Conservation (phyloP, 23 tunicate genomes). For the Aplidium turbinatum region DNA sequence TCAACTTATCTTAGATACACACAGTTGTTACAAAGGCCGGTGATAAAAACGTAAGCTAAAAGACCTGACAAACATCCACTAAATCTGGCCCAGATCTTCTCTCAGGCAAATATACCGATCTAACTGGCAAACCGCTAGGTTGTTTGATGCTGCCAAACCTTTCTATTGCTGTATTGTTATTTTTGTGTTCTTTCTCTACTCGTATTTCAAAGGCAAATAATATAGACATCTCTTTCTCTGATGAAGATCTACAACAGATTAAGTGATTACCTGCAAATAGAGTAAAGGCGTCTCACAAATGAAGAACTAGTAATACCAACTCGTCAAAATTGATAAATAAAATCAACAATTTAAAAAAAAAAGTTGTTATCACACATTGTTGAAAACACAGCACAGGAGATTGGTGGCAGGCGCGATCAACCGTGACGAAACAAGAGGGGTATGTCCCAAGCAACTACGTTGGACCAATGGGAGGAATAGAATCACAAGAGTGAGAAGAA, state of each 20-base stretch:
- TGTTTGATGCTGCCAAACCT: background rate
- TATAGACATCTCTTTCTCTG: too few species aligned
- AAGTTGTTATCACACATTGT: background rate
- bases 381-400: constrained; percentile 36
- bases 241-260: too few species aligned
- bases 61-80: background rate
- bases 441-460: constrained; percentile 80
- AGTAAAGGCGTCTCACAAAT: too few species aligned
- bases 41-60: too few species aligned
- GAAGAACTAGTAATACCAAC: too few species aligned
- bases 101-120: too few species aligned
- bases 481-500: constrained; percentile 51
- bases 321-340: background rate
- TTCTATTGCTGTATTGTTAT: background rate
- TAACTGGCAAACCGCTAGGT: background rate
- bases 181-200: too few species aligned
- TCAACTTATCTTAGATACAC: too few species aligned
- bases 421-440: constrained; percentile 31
- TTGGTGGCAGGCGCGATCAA: constrained; percentile 75
- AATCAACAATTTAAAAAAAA: background rate
- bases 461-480: constrained; percentile 50
- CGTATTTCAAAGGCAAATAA: too few species aligned
- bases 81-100: background rate
- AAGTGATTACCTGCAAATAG: too few species aligned
- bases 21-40: too few species aligned